Evolutionary conservation across 2,888 invertebrate species (phyloP), one percentile per base, ranked within the genome.

Genomic region (Andrena fulva): DNA sequence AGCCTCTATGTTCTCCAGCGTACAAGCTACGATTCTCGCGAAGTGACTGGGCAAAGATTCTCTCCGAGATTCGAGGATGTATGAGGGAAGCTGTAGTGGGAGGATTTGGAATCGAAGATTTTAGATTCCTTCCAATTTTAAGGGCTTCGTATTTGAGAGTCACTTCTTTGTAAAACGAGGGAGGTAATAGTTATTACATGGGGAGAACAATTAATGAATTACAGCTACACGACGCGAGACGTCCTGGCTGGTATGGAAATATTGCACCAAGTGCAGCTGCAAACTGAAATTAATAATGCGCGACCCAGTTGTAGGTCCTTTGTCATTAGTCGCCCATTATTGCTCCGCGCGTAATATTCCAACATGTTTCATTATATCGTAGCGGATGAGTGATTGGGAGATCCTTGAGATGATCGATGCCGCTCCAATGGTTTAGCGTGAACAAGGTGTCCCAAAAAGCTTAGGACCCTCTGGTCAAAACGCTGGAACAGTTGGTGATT

Each of bases 221-320:
- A 35, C 35, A 35, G 16, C 4, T 16, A 16, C 42, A 42, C 1
- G 42, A 5, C 12, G 42, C 42, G 4, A 4, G 42, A 42, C 12
- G 42, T 42, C 5, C 42, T 42, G 42, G 42, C 42, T 2, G 42
- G 4, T 20, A 35, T 20, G 20, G 62, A 10, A 20, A 59, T 31
- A 16, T 42, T 59, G 2, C n/a, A n/a, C 29, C n/a, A 24, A 33
- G 42, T 31, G 7, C 27, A 48, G 50, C 35, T 29, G 50, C 20
- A 29, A 7, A n/a, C 16, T 35, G 64, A 48, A 77, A 62, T 69
- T 67, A 78, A 78, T 78, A 62, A 54, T 54, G 42, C 56, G 31
- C 48, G 74, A 67, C 67, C 60, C 60, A 10, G 42, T 75, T 75
- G n/a, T 6, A 10, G 24, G 8, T 1, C 16, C 59, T 20, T 27